Base-by-base conservation (phyloP, 2,797 vertebrate genomes). In the Setipinna tenuifilis region DNA sequence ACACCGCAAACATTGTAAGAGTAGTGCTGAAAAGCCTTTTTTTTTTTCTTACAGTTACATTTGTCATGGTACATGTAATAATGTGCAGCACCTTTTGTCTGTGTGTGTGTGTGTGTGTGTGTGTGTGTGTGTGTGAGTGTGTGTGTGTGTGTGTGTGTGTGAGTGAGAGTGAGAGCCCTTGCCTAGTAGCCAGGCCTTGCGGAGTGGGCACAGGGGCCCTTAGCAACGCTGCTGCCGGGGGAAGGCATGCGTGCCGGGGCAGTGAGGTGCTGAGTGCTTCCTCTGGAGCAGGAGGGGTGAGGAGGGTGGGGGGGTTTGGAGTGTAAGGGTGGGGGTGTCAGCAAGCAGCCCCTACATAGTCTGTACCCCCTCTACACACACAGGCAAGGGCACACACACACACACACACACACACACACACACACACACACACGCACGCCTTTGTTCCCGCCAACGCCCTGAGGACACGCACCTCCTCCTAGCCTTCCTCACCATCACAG, bases 221-320 rank as follows among this genome's bases (percentile, higher is more conserved):
- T 98, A 96, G 97, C 97, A 98, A 99, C 98, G 92, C 88, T 14
- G 90, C 91, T 50, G 3, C 82, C 81, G 83, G 90, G 93, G 94
- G 97, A 97, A 98, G 96, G 97, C 96, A 98, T 98, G 98, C 96
- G 85, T 96, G 94, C 92, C 88, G 87, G 91, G 91, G 93, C 93
- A 93, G 91, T 93, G 93, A 91, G 90, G 92, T 94, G 95, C 96
- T 92, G 95, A 93, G 91, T 92, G 93, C 95, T 93, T 95, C 91
- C 96, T 96, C 91, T 89, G 91, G 87, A 86, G 93, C 28, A 90
- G 41, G 10, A 87, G 90, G 35, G 89, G 89, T 91, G 93, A 90
- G 83, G 41, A 68, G 82, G 62, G 59, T 80, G 85, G 61, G 81
- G n/a, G n/a, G n/a, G n/a, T n/a, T n/a, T n/a, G n/a, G n/a, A n/a